Percentiles rank a stretch among this genome's conserved stretches.
Conservation (phyloP, 1,140 invertebrate genomes). For the Tetragnatha versicolor region DNA sequence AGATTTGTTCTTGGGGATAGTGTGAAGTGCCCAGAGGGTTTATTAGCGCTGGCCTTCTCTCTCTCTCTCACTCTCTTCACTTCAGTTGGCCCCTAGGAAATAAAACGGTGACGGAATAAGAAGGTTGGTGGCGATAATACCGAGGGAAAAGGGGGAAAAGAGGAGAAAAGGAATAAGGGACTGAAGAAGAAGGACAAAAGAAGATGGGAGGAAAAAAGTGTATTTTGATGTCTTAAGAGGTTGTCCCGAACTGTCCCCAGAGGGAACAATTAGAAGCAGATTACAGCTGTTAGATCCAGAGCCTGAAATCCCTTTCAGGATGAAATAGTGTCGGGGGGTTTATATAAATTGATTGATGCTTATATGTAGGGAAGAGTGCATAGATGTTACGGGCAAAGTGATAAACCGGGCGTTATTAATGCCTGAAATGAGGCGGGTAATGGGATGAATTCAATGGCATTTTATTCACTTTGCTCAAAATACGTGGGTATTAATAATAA, state of each 20-base stretch:
- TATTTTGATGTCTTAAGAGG: slow-evolving; percentile 36
- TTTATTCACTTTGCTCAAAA: too few relatives aligned
- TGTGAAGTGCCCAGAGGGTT: slow-evolving; percentile 30
- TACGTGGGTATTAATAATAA: too few relatives aligned
- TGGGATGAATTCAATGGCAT: too few relatives aligned
- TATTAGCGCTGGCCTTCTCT: slow-evolving; percentile 11
- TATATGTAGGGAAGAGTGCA: too few relatives aligned
- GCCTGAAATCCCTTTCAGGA: slow-evolving; percentile 40
- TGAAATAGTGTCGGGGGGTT: background rate
- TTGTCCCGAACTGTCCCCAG: slow-evolving; percentile 34
- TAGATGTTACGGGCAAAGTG: too few relatives aligned
- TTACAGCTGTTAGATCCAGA: slow-evolving; percentile 50
- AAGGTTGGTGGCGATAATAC: background rate
- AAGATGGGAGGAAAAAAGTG: background rate
- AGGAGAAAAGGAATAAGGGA: background rate
- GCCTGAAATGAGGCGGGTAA: too few relatives aligned
- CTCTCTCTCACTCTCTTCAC: background rate
- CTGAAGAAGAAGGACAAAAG: background rate
- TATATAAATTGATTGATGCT: background rate
- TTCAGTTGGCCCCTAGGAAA: background rate
- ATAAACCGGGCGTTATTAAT: too few relatives aligned
- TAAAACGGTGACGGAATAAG: too few relatives aligned
- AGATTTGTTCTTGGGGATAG: slow-evolving; percentile 45
- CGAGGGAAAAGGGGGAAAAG: background rate
- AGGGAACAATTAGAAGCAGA: slow-evolving; percentile 52